Evolutionary conservation across 2,113 vertebrate species (phyloP).

Genomic region (Gymnobelideus leadbeateri): DNA sequence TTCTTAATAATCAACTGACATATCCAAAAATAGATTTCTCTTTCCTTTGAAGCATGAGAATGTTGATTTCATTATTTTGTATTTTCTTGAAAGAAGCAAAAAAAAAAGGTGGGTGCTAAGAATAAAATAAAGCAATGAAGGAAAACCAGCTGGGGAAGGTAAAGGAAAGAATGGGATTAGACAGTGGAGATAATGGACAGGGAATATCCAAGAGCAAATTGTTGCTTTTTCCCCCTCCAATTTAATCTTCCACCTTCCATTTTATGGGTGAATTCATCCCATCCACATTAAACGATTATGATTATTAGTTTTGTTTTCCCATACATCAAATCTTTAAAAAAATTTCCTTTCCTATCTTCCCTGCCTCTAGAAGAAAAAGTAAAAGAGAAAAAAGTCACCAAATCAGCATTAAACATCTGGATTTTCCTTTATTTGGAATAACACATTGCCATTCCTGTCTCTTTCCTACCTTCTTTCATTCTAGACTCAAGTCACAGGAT

Average conservation of each 20-base stretch:
- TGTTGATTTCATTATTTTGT: not conserved
- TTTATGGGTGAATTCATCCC: not conserved
- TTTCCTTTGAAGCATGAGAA: no score
- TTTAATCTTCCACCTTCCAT: not conserved
- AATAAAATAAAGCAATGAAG: not conserved
- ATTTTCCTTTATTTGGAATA: not conserved
- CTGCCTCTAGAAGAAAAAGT: not conserved
- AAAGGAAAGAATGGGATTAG: not conserved
- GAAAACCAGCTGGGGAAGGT: not conserved
- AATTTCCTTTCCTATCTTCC: not conserved
- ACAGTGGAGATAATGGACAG: not conserved
- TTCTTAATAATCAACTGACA: no score
- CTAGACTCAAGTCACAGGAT: not conserved
- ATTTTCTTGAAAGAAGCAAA: not conserved
- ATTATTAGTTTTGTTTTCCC: not conserved
- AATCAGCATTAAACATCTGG: not conserved
- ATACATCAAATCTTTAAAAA: not conserved
- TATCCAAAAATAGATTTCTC: no score
- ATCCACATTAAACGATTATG: not conserved
- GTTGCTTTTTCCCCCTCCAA: not conserved
- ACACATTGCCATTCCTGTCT: not conserved
- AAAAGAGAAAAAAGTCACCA: not conserved
- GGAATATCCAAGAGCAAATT: not conserved
- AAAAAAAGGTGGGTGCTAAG: not conserved
- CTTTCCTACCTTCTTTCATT: not conserved